Evolutionary conservation across 2,888 invertebrate species (phyloP).

Genomic region (Vannuccia rotundouncinata): DNA sequence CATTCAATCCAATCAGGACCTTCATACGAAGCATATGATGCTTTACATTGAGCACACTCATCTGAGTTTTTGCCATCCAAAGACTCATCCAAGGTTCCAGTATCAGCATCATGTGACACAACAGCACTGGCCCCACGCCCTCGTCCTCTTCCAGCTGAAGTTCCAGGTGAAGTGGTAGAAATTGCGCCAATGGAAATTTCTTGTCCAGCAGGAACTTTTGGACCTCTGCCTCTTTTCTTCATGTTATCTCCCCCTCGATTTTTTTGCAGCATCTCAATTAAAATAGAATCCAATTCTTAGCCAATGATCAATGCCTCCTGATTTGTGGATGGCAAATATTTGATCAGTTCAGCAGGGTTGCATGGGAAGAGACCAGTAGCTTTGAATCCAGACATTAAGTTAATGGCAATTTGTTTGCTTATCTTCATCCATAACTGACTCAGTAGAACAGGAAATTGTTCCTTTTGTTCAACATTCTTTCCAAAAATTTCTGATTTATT

Average conservation of each 20-base stretch:
- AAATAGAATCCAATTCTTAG: background rate
- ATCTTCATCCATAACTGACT: conserved; percentile 3
- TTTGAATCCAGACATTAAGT: conserved; percentile 25
- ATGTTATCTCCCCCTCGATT: conserved; percentile 19
- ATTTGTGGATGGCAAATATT: conserved; percentile 16
- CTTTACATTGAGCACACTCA: conserved; percentile 23
- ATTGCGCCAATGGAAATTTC: background rate
- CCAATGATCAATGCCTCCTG: background rate
- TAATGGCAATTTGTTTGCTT: background rate
- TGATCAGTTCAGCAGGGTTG: conserved; percentile 17
- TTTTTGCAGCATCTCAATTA: conserved; percentile 28
- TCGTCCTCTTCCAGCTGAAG: background rate
- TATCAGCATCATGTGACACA: background rate
- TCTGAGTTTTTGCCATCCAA: conserved; percentile 18
- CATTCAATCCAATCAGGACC: conserved; percentile 22
- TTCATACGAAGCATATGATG: background rate
- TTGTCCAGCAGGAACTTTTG: conserved; percentile 7
- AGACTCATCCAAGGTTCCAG: conserved; percentile 11
- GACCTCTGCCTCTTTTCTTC: conserved; percentile 13
- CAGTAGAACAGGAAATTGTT: conserved; percentile 21
- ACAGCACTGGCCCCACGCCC: background rate
- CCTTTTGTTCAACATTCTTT: conserved; percentile 22
- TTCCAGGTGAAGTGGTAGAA: background rate
- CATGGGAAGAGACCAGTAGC: conserved; percentile 24
- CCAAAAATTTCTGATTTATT: conserved; percentile 14